Evolutionary conservation across 2,113 vertebrate species (phyloP).

Genomic region (Picathartes gymnocephalus): DNA sequence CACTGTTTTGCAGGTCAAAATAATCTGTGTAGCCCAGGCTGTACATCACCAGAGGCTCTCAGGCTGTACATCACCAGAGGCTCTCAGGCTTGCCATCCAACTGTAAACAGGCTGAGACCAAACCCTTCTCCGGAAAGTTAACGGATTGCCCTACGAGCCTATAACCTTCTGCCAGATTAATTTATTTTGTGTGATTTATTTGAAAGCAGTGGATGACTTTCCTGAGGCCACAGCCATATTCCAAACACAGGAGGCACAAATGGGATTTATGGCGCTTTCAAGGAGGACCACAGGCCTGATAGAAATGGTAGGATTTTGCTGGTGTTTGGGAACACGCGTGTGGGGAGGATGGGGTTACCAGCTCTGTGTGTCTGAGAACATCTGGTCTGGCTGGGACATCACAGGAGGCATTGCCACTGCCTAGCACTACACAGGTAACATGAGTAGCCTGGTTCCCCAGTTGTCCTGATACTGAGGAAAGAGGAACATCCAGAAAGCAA

Average conservation of each 20-base stretch:
- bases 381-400: background rate
- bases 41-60: background rate
- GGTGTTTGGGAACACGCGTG: background rate
- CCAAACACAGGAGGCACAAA: background rate
- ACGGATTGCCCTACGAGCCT: accelerated
- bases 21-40: background rate
- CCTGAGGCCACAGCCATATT: background rate
- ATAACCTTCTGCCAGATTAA: background rate
- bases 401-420: background rate
- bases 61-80: background rate
- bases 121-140: background rate
- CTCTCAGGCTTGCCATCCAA: background rate
- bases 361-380: background rate
- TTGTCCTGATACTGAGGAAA: background rate
- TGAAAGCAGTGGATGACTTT: background rate
- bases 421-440: background rate
- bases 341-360: background rate
- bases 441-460: background rate
- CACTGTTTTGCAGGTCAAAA: background rate
- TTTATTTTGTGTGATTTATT: background rate
- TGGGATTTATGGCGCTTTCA: background rate
- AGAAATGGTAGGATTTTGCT: background rate
- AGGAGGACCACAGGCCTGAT: background rate
- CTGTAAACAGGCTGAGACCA: background rate
- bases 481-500: background rate